phyloP scores from a whole-genome alignment of 2,113 vertebrate species.

The Tamias sibiricus region DNA sequence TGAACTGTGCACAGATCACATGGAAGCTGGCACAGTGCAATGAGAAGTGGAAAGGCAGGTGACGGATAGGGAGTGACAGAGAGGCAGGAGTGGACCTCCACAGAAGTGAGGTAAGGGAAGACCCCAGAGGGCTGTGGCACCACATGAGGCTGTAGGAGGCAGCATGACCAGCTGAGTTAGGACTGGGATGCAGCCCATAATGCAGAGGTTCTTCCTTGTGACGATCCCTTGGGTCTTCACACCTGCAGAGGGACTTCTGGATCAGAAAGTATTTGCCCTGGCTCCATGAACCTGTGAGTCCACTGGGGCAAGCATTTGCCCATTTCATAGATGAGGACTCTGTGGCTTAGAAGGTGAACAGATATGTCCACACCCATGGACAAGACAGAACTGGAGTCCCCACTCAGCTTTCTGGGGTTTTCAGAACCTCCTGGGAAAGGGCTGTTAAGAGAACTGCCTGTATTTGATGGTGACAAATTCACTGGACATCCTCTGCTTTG shows the following conservation, averaged over 20 bases:
- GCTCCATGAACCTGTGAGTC: background rate
- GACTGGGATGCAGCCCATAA: background rate
- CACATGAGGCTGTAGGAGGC: background rate
- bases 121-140: no score
- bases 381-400: background rate
- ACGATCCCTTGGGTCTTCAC: background rate
- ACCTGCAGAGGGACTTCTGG: background rate
- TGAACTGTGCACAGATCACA: background rate
- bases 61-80: background rate
- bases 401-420: background rate
- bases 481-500: constrained; percentile 46
- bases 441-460: background rate
- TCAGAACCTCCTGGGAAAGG: background rate
- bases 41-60: background rate
- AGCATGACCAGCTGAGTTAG: background rate
- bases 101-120: background rate
- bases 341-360: background rate
- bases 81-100: background rate
- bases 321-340: background rate
- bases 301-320: background rate
- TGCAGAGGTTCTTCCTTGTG: background rate
- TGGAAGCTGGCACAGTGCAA: background rate
- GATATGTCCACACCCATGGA: background rate
- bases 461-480: background rate
- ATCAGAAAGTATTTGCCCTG: background rate